These are phyloP conservation scores for Campoplex capitator DNA, from an alignment of 2,888 invertebrate species.

Conservation along the genomic window DNA sequence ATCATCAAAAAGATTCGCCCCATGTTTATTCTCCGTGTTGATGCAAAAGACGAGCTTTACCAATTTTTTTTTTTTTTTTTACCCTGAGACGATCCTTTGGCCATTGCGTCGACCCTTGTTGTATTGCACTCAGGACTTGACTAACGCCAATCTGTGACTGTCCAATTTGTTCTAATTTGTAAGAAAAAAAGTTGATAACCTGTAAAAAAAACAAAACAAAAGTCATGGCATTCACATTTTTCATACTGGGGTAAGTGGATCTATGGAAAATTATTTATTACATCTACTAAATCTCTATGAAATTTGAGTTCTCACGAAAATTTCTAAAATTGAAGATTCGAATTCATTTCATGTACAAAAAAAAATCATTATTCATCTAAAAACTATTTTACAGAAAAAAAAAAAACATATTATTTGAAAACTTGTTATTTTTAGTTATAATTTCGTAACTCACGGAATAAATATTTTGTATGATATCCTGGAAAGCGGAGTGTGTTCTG, in stretches of 20 bases:
- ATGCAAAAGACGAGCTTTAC: conserved; percentile 9
- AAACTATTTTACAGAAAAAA: conserved; percentile 3
- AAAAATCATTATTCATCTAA: not conserved
- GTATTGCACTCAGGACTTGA: conserved; percentile 95
- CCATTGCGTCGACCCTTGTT: conserved; percentile 97
- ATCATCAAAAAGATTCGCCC: conserved; percentile 60
- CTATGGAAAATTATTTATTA: too few species aligned
- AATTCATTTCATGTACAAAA: not conserved
- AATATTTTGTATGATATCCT: conserved; percentile 97
- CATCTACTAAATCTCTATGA: not conserved
- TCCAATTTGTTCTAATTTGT: conserved; percentile 87
- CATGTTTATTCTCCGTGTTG: not conserved
- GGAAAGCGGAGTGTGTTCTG: conserved; percentile 94
- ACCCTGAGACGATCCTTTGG: conserved; percentile 97
- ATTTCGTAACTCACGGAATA: conserved; percentile 89
- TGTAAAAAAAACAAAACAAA: conserved; percentile 73
- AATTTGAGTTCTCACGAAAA: not conserved
- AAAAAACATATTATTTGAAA: not conserved
- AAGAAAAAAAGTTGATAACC: conserved; percentile 90
- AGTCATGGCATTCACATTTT: not conserved
- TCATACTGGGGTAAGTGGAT: too few species aligned
- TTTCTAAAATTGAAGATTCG: not conserved
- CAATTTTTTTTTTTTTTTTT: conserved; percentile 63
- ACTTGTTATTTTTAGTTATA: not conserved
- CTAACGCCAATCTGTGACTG: conserved; percentile 90